Conservation (phyloP, 2,888 invertebrate species). For the Caenorhabditis panamensis region DNA sequence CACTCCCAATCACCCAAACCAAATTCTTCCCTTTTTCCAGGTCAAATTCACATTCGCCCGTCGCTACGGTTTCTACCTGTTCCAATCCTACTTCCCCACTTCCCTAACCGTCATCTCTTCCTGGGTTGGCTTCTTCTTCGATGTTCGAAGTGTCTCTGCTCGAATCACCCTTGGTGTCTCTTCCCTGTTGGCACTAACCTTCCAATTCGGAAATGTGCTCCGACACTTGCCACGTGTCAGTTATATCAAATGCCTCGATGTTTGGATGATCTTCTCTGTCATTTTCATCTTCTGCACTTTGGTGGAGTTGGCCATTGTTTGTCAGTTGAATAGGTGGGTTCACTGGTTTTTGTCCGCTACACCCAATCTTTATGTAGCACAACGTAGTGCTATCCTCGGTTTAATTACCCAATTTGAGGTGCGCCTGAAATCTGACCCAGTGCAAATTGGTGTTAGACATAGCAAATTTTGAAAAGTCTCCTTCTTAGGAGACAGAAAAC, state of each 20-base stretch:
- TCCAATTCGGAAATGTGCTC: slow-evolving; percentile 81
- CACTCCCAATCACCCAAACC: no score
- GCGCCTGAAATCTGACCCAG: no score
- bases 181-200: slow-evolving; percentile 80
- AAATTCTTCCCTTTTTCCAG: slow-evolving; percentile 57
- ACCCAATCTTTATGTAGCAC: no score
- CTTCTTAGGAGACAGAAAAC: no score
- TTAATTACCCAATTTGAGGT: no score
- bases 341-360: neutral
- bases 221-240: slow-evolving; percentile 81
- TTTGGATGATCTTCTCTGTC: slow-evolving; percentile 81
- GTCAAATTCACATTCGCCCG: slow-evolving; percentile 81
- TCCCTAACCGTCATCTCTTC: slow-evolving; percentile 78
- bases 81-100: slow-evolving; percentile 81
- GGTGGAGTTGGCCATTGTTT: slow-evolving; percentile 81
- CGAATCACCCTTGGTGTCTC: slow-evolving; percentile 81
- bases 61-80: slow-evolving; percentile 81
- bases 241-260: slow-evolving; percentile 81
- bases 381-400: no score
- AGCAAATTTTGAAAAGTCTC: no score
- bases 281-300: slow-evolving; percentile 81
- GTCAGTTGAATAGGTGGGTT: slow-evolving; percentile 75
- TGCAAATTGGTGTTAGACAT: no score
- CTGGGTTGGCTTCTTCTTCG: slow-evolving; percentile 82
- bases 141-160: slow-evolving; percentile 80